These are phyloP conservation scores for Oxyteleia sp. DNA, from an alignment of 2,888 invertebrate genomes.

Conservation along the genomic window DNA sequence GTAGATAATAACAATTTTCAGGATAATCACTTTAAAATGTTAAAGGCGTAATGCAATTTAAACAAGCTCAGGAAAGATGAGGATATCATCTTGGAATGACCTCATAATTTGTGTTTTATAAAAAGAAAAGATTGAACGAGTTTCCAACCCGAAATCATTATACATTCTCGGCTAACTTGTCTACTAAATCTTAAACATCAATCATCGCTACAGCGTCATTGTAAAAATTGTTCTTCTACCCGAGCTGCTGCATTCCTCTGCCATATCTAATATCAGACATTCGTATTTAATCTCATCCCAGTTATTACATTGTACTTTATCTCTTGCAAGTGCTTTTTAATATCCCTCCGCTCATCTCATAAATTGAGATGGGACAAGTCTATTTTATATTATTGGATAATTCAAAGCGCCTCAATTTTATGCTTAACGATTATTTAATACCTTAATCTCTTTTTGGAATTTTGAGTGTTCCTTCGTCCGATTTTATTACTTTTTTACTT, in stretches of 20 bases:
- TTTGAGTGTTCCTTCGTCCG: too few relatives aligned
- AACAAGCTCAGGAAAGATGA: too few relatives aligned
- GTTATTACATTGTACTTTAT: slow-evolving; percentile 26
- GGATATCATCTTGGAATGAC: slow-evolving; percentile 4
- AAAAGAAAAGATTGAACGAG: slow-evolving; percentile 27
- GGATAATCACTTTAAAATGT: too few relatives aligned
- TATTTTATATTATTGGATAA: background rate
- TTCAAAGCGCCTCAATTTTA: too few relatives aligned
- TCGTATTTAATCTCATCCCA: slow-evolving; percentile 33
- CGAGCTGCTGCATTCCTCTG: slow-evolving; percentile 16
- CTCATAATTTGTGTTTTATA: slow-evolving; percentile 14
- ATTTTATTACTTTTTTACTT: too few relatives aligned
- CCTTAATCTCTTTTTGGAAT: too few relatives aligned
- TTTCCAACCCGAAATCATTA: slow-evolving; percentile 29
- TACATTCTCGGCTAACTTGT: slow-evolving; percentile 1
- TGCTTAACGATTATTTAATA: too few relatives aligned
- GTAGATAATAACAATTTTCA: too few relatives aligned
- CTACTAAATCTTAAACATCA: slow-evolving; percentile 17
- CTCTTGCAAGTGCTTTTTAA: slow-evolving; percentile 26
- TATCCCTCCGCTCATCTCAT: slow-evolving; percentile 1
- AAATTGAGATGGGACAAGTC: slow-evolving; percentile 14
- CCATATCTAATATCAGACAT: slow-evolving; percentile 24
- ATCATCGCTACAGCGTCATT: slow-evolving; percentile 13
- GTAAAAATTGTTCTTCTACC: slow-evolving; percentile 15
- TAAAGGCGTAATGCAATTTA: too few relatives aligned